Evolutionary conservation across 2,113 vertebrate genomes (phyloP), one percentile per base, ranked within the genome.

Genomic region (Coptodon rendalli): DNA sequence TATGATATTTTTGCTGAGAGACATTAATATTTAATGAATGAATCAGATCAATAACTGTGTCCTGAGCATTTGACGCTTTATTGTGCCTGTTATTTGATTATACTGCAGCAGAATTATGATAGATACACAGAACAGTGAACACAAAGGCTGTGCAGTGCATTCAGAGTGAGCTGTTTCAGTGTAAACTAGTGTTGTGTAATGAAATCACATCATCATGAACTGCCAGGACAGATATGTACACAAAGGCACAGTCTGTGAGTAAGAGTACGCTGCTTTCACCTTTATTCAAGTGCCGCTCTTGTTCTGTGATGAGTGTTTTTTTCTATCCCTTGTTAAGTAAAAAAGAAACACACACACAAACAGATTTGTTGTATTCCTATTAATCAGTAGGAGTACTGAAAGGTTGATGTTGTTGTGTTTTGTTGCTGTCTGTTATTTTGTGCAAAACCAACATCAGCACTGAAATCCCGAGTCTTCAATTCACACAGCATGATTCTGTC

Each of bases 21-120:
- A 52, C 40, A 91, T 94, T 24, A 83, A 91, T 94, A 89, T 88
- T 94, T 93, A 88, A 94, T 93, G 84, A 89, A 82, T 50, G 88
- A 61, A 86, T 91, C 78, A 56, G 73, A 95, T 95, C 90, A 85
- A 91, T 90, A 88, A 29, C 57, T 10, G 17, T 86, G 91, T 93
- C 90, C 90, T 88, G 48, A 81, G 9, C 80, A 68, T 89, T 68
- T 86, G 89, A 88, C 66, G 78, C 73, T 31, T 59, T 84, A 85
- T 89, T 89, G 83, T 86, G 57, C 63, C 71, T 83, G 89, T 88
- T 88, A 89, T 92, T 91, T 89, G 83, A 92, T 91, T 80, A 84
- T 87, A 76, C 84, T 89, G 90, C 85, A 71, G 83, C 14, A 81
- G 19, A 82, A 83, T 80, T 91, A 22, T 68, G 86, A 83, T 29